phyloP scores from a whole-genome alignment of 2,797 vertebrate genomes.

The Hipposideros larvatus region DNA sequence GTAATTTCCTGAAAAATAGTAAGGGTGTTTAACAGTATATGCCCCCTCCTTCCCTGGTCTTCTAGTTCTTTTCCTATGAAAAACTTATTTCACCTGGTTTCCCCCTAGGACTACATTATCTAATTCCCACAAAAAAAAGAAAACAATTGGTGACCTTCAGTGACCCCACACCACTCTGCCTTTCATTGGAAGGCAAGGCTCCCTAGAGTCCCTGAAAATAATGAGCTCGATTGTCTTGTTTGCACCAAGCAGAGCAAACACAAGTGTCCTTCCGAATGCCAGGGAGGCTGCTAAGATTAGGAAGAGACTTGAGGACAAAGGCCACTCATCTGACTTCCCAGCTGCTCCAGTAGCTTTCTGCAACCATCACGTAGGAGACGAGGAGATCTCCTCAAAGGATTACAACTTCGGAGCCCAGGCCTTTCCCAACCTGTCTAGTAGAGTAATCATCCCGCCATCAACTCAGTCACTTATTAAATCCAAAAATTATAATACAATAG shows the following conservation, averaged over 20 bases:
- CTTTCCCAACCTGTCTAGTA: not conserved
- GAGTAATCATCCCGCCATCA: not conserved
- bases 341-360: not conserved
- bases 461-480: not conserved
- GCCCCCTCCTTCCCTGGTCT: not conserved
- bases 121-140: not conserved
- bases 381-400: not conserved
- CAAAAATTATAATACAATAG: not conserved
- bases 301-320: not conserved
- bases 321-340: not conserved
- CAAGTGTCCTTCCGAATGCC: not conserved
- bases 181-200: constrained; percentile 7
- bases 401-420: not conserved
- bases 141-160: constrained; percentile 19
- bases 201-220: constrained; percentile 35
- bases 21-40: not conserved
- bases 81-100: not conserved
- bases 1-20: not conserved
- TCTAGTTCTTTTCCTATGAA: constrained; percentile 30
- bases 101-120: not conserved
- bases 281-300: not conserved
- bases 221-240: constrained; percentile 25
- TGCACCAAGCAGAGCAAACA: constrained; percentile 39
- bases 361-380: not conserved
- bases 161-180: not conserved